Evolutionary conservation across 1,140 invertebrate genomes (phyloP).

Genomic region (Odontomachus brunneus): DNA sequence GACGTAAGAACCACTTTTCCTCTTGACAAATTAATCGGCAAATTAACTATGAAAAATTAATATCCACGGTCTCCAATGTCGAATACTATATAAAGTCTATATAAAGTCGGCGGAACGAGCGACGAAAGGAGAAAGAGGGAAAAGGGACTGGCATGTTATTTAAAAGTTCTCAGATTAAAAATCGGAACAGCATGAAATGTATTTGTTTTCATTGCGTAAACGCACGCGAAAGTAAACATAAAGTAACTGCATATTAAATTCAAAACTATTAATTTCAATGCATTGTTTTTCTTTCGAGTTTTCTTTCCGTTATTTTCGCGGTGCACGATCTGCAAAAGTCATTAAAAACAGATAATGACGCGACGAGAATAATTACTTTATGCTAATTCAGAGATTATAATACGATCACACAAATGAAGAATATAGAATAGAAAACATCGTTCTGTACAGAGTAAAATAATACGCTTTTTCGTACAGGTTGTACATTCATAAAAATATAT

Average conservation of each 20-base stretch:
- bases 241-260: neutral
- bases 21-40: slow-evolving; percentile 80
- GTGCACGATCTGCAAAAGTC: neutral
- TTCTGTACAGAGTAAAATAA: neutral
- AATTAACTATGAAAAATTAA: slow-evolving; percentile 82
- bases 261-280: neutral
- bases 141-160: neutral
- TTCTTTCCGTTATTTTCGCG: neutral
- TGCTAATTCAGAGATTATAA: neutral
- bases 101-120: slow-evolving; percentile 20
- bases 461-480: neutral
- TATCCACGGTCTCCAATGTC: slow-evolving; percentile 62
- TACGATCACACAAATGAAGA: neutral
- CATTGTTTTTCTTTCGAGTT: neutral
- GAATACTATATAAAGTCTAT: slow-evolving; percentile 16
- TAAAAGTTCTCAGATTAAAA: slow-evolving; percentile 31
- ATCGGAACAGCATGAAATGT: slow-evolving; percentile 5
- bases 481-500: neutral
- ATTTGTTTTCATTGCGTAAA: neutral
- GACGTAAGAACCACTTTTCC: slow-evolving; percentile 72
- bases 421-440: neutral
- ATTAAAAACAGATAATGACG: neutral
- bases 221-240: neutral
- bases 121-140: no score
- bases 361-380: neutral